These are phyloP conservation scores for Chlorospingus semifuscus DNA, from an alignment of 2,797 vertebrate genomes.

Conservation along the genomic window DNA sequence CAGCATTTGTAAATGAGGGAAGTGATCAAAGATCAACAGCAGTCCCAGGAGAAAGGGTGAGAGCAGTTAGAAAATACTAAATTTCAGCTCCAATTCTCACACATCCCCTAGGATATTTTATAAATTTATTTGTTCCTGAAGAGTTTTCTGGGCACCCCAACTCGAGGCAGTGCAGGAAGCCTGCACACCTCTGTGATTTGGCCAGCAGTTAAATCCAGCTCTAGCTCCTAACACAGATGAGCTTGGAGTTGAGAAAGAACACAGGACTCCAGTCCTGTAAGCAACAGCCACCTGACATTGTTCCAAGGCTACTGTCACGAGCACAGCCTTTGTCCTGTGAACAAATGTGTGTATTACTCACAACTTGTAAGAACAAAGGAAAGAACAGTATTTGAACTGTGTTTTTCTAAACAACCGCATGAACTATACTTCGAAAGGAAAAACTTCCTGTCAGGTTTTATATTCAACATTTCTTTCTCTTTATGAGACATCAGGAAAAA, in stretches of 20 bases:
- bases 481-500: not conserved
- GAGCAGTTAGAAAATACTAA: conserved; percentile 39
- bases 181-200: not conserved
- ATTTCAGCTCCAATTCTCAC: not conserved
- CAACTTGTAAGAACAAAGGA: not conserved
- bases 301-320: not conserved
- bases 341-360: not conserved
- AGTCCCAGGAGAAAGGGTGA: conserved; percentile 34
- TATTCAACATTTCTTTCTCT: not conserved
- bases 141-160: not conserved
- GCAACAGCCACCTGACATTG: not conserved
- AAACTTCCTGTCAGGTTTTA: not conserved
- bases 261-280: not conserved
- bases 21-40: conserved; percentile 39
- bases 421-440: not conserved
- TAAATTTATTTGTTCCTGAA: not conserved
- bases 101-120: not conserved
- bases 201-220: not conserved
- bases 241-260: not conserved
- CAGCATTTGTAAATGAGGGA: conserved; percentile 41
- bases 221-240: not conserved
- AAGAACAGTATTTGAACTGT: not conserved
- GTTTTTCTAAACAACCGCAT: not conserved
- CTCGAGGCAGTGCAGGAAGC: not conserved
- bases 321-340: not conserved